Evolutionary conservation across 2,113 vertebrate species (phyloP).

Genomic region (Ammodytes marinus): DNA sequence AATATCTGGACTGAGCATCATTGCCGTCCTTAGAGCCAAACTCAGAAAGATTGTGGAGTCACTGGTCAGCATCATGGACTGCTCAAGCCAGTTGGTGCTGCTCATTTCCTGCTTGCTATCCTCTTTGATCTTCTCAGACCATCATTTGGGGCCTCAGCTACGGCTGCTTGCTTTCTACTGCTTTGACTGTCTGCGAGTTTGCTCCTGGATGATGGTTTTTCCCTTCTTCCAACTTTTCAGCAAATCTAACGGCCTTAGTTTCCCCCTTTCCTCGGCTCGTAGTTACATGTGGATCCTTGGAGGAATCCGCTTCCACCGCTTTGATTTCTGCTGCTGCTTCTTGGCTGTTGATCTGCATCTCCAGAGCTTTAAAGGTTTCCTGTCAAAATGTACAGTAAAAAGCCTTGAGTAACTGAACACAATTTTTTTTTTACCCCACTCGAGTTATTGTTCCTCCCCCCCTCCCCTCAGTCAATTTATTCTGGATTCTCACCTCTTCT

Average conservation of each 20-base stretch:
- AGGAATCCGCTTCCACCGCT: background rate
- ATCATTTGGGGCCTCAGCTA: background rate
- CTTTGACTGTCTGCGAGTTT: background rate
- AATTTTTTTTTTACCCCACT: background rate
- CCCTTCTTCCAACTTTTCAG: background rate
- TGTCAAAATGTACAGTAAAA: constrained; percentile 17
- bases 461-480: too few species aligned
- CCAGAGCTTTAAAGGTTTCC: constrained; percentile 14
- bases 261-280: background rate
- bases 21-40: too few species aligned
- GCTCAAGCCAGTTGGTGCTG: too few species aligned
- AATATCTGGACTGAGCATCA: background rate
- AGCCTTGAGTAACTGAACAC: background rate
- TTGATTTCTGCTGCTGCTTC: background rate
- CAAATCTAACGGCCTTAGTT: background rate
- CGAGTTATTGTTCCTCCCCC: background rate
- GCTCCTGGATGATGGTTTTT: background rate
- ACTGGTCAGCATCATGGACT: too few species aligned
- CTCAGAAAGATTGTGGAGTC: too few species aligned
- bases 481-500: constrained; percentile 54
- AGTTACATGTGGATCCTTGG: background rate
- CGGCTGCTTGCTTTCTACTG: background rate
- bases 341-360: constrained; percentile 1
- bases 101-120: constrained; percentile 63
- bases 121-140: constrained; percentile 75